Conservation (phyloP, 2,888 invertebrate genomes). For the Drosophila borealis region DNA sequence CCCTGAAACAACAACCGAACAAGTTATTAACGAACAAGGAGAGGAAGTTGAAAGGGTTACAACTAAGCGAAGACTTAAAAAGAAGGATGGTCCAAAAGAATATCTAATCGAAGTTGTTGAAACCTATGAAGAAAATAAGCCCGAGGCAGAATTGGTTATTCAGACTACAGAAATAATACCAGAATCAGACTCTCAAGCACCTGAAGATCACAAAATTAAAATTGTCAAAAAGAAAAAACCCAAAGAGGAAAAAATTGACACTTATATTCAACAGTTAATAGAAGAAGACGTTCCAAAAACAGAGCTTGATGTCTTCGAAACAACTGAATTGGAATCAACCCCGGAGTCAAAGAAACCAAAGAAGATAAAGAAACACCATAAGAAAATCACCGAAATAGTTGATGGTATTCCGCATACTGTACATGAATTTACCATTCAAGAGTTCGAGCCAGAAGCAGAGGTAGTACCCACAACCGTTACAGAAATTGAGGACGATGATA, state of each 20-base stretch:
- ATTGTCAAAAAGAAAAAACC: slow-evolving; percentile 78
- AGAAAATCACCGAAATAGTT: slow-evolving; percentile 73
- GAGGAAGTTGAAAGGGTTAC: slow-evolving; percentile 79
- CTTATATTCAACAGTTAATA: slow-evolving; percentile 79
- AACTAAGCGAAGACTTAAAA: slow-evolving; percentile 83
- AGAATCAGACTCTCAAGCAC: slow-evolving; percentile 25
- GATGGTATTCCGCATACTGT: slow-evolving; percentile 75
- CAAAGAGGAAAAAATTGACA: slow-evolving; percentile 74
- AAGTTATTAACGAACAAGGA: slow-evolving; percentile 82
- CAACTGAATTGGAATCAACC: slow-evolving; percentile 77
- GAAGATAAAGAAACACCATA: slow-evolving; percentile 83
- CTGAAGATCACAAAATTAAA: slow-evolving; percentile 57
- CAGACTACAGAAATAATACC: slow-evolving; percentile 83
- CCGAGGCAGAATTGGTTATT: slow-evolving; percentile 84
- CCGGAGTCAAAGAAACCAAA: slow-evolving; percentile 77
- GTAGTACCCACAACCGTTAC: slow-evolving; percentile 15
- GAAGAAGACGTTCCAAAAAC: slow-evolving; percentile 82
- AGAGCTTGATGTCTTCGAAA: slow-evolving; percentile 83
- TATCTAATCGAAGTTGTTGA: slow-evolving; percentile 84
- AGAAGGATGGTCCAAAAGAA: slow-evolving; percentile 84
- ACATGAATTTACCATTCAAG: slow-evolving; percentile 73
- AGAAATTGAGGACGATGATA: slow-evolving; percentile 16
- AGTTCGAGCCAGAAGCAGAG: slow-evolving; percentile 65
- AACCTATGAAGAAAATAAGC: slow-evolving; percentile 84
- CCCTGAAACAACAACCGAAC: slow-evolving; percentile 83